These are phyloP conservation scores for Coelopa pilipes DNA, from an alignment of 2,888 invertebrate genomes.

Conservation along the genomic window DNA sequence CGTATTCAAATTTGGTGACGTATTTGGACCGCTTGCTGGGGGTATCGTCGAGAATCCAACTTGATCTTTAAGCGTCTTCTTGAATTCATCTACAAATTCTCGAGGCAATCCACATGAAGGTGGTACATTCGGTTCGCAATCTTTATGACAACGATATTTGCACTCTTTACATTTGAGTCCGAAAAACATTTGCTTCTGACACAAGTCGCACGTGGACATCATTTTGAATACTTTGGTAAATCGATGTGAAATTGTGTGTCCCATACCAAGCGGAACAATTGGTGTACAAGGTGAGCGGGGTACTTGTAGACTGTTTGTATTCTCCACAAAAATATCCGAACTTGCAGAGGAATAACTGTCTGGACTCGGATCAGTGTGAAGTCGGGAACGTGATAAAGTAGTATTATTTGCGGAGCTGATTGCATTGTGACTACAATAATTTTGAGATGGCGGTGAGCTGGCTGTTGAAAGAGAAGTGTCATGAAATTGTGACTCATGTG, in stretches of 20 bases:
- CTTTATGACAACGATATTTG: slow-evolving; percentile 81
- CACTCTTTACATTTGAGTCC: slow-evolving; percentile 93
- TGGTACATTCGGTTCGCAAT: slow-evolving; percentile 91
- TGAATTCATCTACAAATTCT: slow-evolving; percentile 85
- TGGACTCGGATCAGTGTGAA: slow-evolving; percentile 67
- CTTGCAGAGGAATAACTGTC: slow-evolving; percentile 63
- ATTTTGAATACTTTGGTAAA: slow-evolving; percentile 90
- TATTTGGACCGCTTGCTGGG: slow-evolving; percentile 60
- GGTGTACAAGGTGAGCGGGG: slow-evolving; percentile 81
- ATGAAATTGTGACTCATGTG: slow-evolving; percentile 89
- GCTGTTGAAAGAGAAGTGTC: slow-evolving; percentile 59
- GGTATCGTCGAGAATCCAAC: slow-evolving; percentile 43
- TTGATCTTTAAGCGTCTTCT: slow-evolving; percentile 73
- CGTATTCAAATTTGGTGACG: slow-evolving; percentile 61
- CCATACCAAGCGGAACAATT: slow-evolving; percentile 82
- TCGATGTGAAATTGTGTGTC: slow-evolving; percentile 89
- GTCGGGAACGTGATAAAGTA: slow-evolving; percentile 53
- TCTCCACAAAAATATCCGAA: slow-evolving; percentile 60
- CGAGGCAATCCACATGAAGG: slow-evolving; percentile 92
- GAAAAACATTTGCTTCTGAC: slow-evolving; percentile 88
- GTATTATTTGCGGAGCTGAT: slow-evolving; percentile 40
- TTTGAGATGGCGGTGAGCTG: slow-evolving; percentile 42
- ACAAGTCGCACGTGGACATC: slow-evolving; percentile 89
- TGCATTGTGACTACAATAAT: slow-evolving; percentile 61
- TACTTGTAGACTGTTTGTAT: slow-evolving; percentile 65